Conservation (phyloP, 2,797 vertebrate species). For the Pteronotus mesoamericanus region DNA sequence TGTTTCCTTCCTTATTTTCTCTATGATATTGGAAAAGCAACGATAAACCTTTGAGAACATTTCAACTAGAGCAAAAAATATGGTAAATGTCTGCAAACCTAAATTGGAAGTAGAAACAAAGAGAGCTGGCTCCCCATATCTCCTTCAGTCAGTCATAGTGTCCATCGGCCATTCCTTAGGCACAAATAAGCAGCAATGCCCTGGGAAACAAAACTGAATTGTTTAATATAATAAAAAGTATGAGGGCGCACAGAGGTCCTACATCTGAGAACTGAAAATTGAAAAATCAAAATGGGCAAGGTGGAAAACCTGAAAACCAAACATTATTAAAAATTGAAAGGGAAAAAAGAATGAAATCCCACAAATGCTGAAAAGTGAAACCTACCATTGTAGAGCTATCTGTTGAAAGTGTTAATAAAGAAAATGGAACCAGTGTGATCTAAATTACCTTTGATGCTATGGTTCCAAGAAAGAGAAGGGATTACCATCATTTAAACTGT, state of each 20-base stretch:
- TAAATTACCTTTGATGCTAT: neutral
- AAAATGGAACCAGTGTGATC: neutral
- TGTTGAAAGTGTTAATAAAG: neutral
- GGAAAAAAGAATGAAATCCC: conserved; percentile 8
- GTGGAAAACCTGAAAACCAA: conserved; percentile 54
- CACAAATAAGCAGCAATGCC: conserved; percentile 48
- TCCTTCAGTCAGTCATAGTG: neutral
- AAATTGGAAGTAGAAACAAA: conserved; percentile 44
- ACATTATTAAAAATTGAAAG: conserved; percentile 50
- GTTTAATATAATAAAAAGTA: conserved; percentile 63
- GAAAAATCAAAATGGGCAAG: conserved; percentile 58
- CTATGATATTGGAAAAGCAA: conserved; percentile 32
- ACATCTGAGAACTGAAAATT: conserved; percentile 57
- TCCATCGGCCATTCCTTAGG: conserved; percentile 27
- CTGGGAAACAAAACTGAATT: conserved; percentile 32
- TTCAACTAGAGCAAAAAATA: conserved; percentile 46
- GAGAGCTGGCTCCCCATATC: neutral
- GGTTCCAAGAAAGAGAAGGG: neutral
- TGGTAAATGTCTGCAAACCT: conserved; percentile 46
- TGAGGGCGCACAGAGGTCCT: conserved; percentile 46
- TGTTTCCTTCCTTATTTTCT: neutral
- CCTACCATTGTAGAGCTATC: neutral
- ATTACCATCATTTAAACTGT: neutral
- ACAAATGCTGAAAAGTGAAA: conserved; percentile 15
- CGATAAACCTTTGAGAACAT: conserved; percentile 39